Conservation (phyloP, 2,888 invertebrate species). For the Plagiodera versicolora region DNA sequence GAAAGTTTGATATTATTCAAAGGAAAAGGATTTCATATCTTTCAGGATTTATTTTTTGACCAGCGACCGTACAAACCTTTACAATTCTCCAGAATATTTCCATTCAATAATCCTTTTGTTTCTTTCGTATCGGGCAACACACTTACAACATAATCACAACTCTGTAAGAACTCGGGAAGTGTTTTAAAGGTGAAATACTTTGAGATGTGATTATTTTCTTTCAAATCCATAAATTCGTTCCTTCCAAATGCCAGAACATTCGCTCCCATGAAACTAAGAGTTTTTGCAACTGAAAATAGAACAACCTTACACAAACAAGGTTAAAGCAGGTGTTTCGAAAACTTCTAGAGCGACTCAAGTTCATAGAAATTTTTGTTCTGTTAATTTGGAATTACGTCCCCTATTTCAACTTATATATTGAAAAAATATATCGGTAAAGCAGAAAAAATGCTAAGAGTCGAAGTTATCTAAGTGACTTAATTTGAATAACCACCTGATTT, state of each 20-base stretch:
- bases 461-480: too few species aligned
- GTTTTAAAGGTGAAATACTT: conserved; percentile 46
- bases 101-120: conserved; percentile 57
- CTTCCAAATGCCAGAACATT: conserved; percentile 43
- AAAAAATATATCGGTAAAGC: too few species aligned
- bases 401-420: too few species aligned
- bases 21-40: too few species aligned
- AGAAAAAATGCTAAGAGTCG: too few species aligned
- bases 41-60: neutral
- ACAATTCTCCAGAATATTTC: conserved; percentile 55
- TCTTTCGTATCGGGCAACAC: conserved; percentile 58
- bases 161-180: conserved; percentile 51
- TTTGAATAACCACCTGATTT: too few species aligned
- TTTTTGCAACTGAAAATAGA: conserved; percentile 53
- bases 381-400: too few species aligned
- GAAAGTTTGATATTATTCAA: too few species aligned
- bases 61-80: conserved; percentile 39
- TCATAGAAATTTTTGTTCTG: too few species aligned
- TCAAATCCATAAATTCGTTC: conserved; percentile 23
- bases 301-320: too few species aligned
- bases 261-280: conserved; percentile 55
- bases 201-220: conserved; percentile 32
- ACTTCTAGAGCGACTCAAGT: too few species aligned
- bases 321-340: too few species aligned
- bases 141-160: conserved; percentile 61